Conservation (phyloP, 2,113 vertebrate species). For the Cheilinus undulatus region DNA sequence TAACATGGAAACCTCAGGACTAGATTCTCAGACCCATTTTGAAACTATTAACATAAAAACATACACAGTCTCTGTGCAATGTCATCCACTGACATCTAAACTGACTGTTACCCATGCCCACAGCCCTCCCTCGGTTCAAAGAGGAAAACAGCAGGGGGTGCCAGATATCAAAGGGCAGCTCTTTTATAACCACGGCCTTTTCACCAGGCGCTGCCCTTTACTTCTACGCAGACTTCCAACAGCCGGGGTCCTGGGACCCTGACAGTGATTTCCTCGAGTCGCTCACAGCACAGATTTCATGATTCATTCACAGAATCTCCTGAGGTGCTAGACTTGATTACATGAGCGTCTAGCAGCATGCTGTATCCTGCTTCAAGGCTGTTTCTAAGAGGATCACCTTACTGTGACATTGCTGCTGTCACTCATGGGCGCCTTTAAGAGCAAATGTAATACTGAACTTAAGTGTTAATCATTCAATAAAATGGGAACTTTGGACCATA, state of each 20-base stretch:
- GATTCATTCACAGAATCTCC: conserved; percentile 1
- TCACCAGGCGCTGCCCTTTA: conserved; percentile 53
- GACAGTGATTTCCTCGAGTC: neutral
- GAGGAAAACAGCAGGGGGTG: conserved; percentile 74
- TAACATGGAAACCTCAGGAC: too few species aligned
- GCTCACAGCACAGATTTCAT: neutral
- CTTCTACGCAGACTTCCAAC: neutral
- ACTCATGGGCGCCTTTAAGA: neutral
- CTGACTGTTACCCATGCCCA: neutral
- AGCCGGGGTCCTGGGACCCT: neutral
- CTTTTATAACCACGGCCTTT: conserved; percentile 51
- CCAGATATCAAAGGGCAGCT: conserved; percentile 71
- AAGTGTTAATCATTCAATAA: conserved; percentile 6
- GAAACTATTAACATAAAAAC: neutral
- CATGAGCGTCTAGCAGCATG: neutral
- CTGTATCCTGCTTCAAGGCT: neutral
- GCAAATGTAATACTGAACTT: neutral
- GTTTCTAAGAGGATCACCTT: too few species aligned
- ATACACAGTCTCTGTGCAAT: neutral
- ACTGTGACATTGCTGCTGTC: neutral
- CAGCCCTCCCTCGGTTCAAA: conserved; percentile 48
- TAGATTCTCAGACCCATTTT: neutral
- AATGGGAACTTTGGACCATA: conserved; percentile 4
- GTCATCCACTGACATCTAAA: conserved; percentile 14
- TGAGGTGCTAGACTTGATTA: neutral